phyloP scores from a whole-genome alignment of 2,888 invertebrate species.

The Patella ulyssiponensis region DNA sequence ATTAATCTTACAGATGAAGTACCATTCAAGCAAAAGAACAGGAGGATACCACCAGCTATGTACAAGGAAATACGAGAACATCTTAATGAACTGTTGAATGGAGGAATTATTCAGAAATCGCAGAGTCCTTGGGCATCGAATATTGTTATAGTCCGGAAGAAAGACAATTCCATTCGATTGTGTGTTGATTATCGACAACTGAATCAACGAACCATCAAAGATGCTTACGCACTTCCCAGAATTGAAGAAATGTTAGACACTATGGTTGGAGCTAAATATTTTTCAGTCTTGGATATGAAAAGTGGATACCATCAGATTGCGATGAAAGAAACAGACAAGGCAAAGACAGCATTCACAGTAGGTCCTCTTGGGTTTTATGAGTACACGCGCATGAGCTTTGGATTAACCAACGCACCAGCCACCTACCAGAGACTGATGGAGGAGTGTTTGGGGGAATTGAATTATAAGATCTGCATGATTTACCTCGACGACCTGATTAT shows the following conservation, averaged over 20 bases:
- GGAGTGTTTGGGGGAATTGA: conserved; percentile 27
- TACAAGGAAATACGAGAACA: too few species aligned
- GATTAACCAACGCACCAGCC: conserved; percentile 29
- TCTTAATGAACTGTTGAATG: background rate
- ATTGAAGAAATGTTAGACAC: too few species aligned
- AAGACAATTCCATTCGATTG: background rate
- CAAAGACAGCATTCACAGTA: conserved; percentile 33
- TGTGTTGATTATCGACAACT: background rate
- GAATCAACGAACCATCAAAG: background rate
- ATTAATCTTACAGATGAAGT: background rate
- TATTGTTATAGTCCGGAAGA: background rate
- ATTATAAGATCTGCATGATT: conserved; percentile 32
- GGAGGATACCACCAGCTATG: background rate
- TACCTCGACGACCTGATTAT: conserved; percentile 45
- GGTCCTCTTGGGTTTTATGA: conserved; percentile 37
- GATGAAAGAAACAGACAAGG: too few species aligned
- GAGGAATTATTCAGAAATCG: background rate
- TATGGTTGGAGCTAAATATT: too few species aligned
- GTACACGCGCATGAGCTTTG: conserved; percentile 36
- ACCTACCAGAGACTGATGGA: conserved; percentile 39
- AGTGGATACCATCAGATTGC: background rate
- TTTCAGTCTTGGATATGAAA: background rate
- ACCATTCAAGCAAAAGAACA: background rate
- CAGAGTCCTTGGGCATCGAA: background rate
- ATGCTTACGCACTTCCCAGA: too few species aligned